Evolutionary conservation across 1,140 invertebrate species (phyloP).

Genomic region (Scaptomyza graminum): DNA sequence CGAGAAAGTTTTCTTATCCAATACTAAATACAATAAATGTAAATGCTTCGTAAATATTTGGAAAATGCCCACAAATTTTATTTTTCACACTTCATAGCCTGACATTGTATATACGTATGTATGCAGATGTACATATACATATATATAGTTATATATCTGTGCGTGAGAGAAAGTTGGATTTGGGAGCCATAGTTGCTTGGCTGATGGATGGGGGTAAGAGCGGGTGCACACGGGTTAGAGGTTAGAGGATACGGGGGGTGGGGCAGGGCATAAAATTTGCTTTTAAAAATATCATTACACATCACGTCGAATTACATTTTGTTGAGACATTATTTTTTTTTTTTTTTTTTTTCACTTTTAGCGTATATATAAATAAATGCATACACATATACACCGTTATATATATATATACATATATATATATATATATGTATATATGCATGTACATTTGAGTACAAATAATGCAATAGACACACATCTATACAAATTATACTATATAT

Average conservation of each 20-base stretch:
- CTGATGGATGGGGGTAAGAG: neutral
- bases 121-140: neutral
- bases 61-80: conserved; percentile 81
- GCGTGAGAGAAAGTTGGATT: neutral
- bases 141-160: conserved; percentile 6
- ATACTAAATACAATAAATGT: conserved; percentile 27
- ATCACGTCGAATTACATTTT: conserved; percentile 78
- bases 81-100: conserved; percentile 45
- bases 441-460: conserved; percentile 76
- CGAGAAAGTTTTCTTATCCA: conserved; percentile 5
- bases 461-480: conserved; percentile 82
- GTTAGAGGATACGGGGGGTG: too few relatives aligned
- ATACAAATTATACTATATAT: conserved; percentile 83
- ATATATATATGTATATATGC: conserved; percentile 70
- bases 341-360: conserved; percentile 47
- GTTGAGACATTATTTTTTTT: conserved; percentile 51
- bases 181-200: neutral
- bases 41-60: conserved; percentile 81
- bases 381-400: conserved; percentile 34
- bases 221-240: neutral
- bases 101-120: conserved; percentile 7
- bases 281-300: conserved; percentile 83
- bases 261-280: conserved; percentile 75
- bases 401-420: too few relatives aligned
- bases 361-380: conserved; percentile 79